Evolutionary conservation across 2,888 invertebrate genomes (phyloP).

Genomic region (Oxystoma pomonae): DNA sequence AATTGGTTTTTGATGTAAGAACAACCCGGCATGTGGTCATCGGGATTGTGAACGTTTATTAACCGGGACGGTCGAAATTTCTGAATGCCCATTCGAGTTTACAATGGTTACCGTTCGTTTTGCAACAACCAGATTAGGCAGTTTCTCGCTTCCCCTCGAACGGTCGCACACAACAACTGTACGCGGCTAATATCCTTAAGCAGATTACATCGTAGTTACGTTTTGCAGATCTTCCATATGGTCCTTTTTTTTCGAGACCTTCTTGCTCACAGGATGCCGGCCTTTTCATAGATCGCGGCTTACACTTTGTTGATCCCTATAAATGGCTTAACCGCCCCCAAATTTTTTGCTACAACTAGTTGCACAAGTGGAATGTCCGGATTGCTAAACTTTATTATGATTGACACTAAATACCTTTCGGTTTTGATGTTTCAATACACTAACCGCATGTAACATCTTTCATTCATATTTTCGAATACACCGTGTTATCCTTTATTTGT

Average conservation of each 20-base stretch:
- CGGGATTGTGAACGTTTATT: not conserved
- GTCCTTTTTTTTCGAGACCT: conserved; percentile 26
- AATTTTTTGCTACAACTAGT: conserved; percentile 32
- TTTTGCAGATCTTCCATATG: conserved; percentile 26
- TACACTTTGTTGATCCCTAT: conserved; percentile 38
- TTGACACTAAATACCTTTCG: conserved; percentile 30
- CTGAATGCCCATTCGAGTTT: not conserved
- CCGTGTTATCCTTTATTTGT: too few species aligned
- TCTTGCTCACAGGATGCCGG: conserved; percentile 34
- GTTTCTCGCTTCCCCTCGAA: conserved; percentile 43
- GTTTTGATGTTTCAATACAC: conserved; percentile 14
- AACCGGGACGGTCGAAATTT: not conserved
- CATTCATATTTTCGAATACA: too few species aligned
- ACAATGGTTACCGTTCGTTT: not conserved
- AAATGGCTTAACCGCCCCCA: conserved; percentile 46
- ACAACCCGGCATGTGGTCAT: not conserved
- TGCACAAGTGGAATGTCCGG: conserved; percentile 39
- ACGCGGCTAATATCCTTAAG: conserved; percentile 45
- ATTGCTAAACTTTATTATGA: conserved; percentile 28
- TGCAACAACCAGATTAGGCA: conserved; percentile 34
- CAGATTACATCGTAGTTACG: conserved; percentile 43
- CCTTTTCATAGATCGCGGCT: conserved; percentile 32
- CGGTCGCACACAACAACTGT: conserved; percentile 43
- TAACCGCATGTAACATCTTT: not conserved
- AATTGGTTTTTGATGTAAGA: not conserved